phyloP scores from a whole-genome alignment of 1,140 invertebrate species.

The Calliopsis andreniformis region DNA sequence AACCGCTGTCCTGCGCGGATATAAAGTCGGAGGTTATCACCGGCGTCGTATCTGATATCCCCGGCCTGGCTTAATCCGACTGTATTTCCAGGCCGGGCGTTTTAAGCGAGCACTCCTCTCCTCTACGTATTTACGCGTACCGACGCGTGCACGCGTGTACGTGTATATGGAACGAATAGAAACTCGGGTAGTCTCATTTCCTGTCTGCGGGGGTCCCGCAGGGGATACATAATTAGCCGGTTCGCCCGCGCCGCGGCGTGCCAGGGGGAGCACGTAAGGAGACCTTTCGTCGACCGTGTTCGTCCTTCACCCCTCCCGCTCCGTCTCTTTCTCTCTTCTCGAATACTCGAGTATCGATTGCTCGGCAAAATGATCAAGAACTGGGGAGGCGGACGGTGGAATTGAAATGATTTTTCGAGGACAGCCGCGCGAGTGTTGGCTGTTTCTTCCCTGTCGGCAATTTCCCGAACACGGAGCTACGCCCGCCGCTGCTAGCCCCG shows the following conservation, averaged over 20 bases:
- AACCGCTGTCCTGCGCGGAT: slow-evolving; percentile 78
- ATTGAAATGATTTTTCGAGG: slow-evolving; percentile 23
- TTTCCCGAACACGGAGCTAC: not conserved
- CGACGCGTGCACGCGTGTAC: not conserved
- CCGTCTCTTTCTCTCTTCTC: not conserved
- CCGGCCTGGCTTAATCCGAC: slow-evolving; percentile 72
- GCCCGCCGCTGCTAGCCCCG: not conserved
- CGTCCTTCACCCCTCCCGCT: slow-evolving; percentile 27
- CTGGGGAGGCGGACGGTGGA: not conserved
- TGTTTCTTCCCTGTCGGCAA: not conserved
- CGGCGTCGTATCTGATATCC: slow-evolving; percentile 73
- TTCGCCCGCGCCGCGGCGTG: slow-evolving; percentile 67
- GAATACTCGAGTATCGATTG: slow-evolving; percentile 46
- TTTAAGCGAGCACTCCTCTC: slow-evolving; percentile 4
- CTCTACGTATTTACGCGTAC: slow-evolving; percentile 39
- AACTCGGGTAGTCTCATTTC: slow-evolving; percentile 80
- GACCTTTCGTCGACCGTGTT: slow-evolving; percentile 27
- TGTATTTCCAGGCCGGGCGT: slow-evolving; percentile 49
- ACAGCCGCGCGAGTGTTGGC: not conserved
- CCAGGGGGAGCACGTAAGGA: slow-evolving; percentile 1
- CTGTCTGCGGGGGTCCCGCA: slow-evolving; percentile 80
- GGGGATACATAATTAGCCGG: slow-evolving; percentile 80
- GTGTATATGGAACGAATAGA: slow-evolving; percentile 52
- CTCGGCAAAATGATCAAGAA: slow-evolving; percentile 46
- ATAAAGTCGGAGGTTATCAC: slow-evolving; percentile 80